Evolutionary conservation across 2,113 vertebrate species (phyloP), one percentile per base, ranked within the genome.

Genomic region (Meleagris gallopavo): DNA sequence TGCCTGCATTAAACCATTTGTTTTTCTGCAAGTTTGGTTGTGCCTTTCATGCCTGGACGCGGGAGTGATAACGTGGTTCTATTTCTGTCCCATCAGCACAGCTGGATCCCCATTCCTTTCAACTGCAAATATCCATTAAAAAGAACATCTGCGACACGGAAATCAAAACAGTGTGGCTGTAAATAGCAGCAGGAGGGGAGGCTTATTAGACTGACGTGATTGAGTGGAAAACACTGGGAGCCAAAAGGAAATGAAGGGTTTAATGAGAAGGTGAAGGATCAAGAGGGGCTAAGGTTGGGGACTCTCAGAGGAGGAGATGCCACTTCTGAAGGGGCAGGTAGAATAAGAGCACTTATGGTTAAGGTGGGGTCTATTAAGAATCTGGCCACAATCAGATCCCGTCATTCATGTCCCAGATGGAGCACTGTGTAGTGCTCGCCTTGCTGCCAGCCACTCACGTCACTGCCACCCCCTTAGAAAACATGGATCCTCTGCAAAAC

Each of bases 11-110:
- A 69, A 90, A 88, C 36, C 21, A 21, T 55, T 57, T 80, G 32
- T 38, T 86, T 41, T 64, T 74, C 82, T 89, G 55, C 60, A 62
- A 38, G n/a, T 62, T 27, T 66, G 79, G 50, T 30, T 86, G 62
- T 45, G 24, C 76, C 43, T 94, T 96, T 96, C 86, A 90, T 50
- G 86, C 69, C 73, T 95, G 92, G 86, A 74, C 90, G 90, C 86
- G 75, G 88, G 50, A 78, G 43, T 43, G 90, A 83, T 90, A 83
- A 86, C 1, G 3, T n/a, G 75, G 14, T 70, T 93, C 85, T 93
- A 60, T 90, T 77, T 78, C 80, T 96, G 80, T 64, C 73, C 86
- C 88, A 67, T 77, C 76, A 55, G 86, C 94, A 93, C 94, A 96
- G 88, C 90, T 92, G 90, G 88, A 89, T 67, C 61, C 76, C 40